phyloP scores from a whole-genome alignment of 2,797 vertebrate genomes.

The Semotilus atromaculatus region DNA sequence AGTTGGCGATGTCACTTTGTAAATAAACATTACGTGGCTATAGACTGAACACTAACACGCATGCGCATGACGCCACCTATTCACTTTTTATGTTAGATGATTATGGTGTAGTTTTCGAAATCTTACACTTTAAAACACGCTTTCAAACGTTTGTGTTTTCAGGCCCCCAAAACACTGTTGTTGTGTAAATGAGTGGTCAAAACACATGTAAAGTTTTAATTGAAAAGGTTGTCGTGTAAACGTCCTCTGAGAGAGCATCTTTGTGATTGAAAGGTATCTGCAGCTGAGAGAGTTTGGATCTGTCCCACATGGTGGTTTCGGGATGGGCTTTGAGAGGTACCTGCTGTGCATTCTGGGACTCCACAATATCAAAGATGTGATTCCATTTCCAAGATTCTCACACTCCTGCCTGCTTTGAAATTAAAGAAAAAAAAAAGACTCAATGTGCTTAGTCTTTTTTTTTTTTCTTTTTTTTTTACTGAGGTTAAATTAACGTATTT shows the following conservation, averaged over 20 bases:
- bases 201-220: not conserved
- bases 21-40: not conserved
- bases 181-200: not conserved
- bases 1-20: not conserved
- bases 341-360: slow-evolving; percentile 92
- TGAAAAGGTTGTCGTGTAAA: not conserved
- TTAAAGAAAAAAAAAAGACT: not conserved
- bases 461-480: not conserved
- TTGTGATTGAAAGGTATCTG: slow-evolving; percentile 85
- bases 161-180: not conserved
- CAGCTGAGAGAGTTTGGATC: slow-evolving; percentile 93
- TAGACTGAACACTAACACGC: not conserved
- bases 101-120: too few species aligned
- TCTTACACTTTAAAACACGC: too few species aligned
- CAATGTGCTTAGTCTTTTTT: not conserved
- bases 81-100: not conserved
- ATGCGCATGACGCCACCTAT: too few species aligned
- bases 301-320: slow-evolving; percentile 94
- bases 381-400: slow-evolving; percentile 93
- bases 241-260: not conserved
- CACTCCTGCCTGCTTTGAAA: slow-evolving; percentile 89
- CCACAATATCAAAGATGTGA: slow-evolving; percentile 95
- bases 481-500: not conserved
- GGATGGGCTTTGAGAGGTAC: slow-evolving; percentile 97
- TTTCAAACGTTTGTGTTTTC: not conserved